A percentile compares a stretch with the other conserved stretches of the same genome.
These are phyloP conservation scores for Nautilus pompilius DNA, from an alignment of 1,140 invertebrate species.

Conservation along the genomic window DNA sequence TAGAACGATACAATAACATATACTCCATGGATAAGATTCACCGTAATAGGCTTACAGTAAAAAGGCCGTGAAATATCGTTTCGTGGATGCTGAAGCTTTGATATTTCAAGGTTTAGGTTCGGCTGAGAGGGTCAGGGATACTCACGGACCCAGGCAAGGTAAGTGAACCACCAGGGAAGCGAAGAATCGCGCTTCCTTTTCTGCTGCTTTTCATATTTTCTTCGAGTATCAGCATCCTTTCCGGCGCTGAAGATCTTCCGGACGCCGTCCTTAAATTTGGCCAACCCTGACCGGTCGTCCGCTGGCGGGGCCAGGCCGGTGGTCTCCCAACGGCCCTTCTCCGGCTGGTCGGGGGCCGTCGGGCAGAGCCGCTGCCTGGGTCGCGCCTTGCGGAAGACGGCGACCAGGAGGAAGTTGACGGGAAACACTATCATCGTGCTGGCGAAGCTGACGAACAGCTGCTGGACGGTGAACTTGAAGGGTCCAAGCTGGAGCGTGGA, in stretches of 20 bases:
- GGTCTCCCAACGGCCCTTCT: constrained; percentile 41
- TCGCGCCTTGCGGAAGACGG: constrained; percentile 44
- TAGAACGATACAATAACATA: too few species aligned
- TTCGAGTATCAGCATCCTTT: too few species aligned
- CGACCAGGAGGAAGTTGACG: constrained; percentile 45
- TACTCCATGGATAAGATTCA: too few species aligned
- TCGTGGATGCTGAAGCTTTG: too few species aligned
- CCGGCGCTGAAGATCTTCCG: constrained; percentile 29
- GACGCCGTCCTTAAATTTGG: constrained; percentile 39
- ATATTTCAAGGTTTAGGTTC: too few species aligned
- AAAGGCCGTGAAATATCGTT: too few species aligned
- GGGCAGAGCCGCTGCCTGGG: constrained; percentile 40
- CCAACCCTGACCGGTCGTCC: constrained; percentile 17
- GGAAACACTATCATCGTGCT: constrained; percentile 50
- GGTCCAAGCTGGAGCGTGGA: constrained; percentile 34
- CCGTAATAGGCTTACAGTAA: too few species aligned
- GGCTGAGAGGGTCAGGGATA: constrained; percentile 4
- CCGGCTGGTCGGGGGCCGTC: constrained; percentile 18
- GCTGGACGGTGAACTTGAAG: constrained; percentile 35
- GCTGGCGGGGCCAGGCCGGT: constrained; percentile 22
- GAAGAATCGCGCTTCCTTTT: constrained; percentile 44
- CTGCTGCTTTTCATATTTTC: constrained; percentile 28
- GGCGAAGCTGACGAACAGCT: constrained; percentile 47
- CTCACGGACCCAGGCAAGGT: constrained; percentile 51
- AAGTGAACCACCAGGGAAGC: constrained; percentile 50